Base-by-base conservation (phyloP, 2,888 invertebrate genomes). In the Merodon equestris region DNA sequence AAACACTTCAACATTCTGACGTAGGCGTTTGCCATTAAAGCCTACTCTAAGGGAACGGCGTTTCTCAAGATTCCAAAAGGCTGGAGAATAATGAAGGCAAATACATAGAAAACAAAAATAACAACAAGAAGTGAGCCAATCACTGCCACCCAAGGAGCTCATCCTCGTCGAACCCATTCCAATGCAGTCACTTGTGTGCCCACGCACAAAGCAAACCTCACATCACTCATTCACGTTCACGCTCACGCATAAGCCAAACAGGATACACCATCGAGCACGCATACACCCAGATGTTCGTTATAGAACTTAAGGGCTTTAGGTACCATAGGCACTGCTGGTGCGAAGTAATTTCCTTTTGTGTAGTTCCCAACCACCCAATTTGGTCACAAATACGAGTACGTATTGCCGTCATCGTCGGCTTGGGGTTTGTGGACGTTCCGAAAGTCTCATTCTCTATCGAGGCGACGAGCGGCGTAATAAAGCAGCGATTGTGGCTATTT, bases 271-370 rank as follows among this genome's bases (percentile, higher is more conserved):
- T 19, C 54, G 51, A 12, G 38, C 19, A 40, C 17, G 12, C 47
- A 40, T 13, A n/a, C n/a, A n/a, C n/a, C n/a, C n/a, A n/a, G n/a
- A n/a, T n/a, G n/a, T n/a, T n/a, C n/a, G n/a, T n/a, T n/a, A n/a
- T n/a, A n/a, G n/a, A n/a, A n/a, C n/a, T n/a, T n/a, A n/a, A n/a
- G n/a, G n/a, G n/a, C n/a, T n/a, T n/a, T n/a, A n/a, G n/a, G n/a
- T n/a, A 36, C 18, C 48, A 38, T n/a, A 10, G 45, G 42, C 13
- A 10, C 14, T 68, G 58, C 58, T 72, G 77, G 72, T 77, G 77
- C 57, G 58, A 77, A 73, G 67, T 77, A 72, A 77, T 77, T 72
- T 77, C 61, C 57, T 72, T 72, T 72, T 72, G 67, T 72, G 61
- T 67, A 72, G 72, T 77, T 72, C 72, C 61, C 63, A 63, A 47